Conservation (phyloP, 2,888 invertebrate species). For the Lasiommata megera region DNA sequence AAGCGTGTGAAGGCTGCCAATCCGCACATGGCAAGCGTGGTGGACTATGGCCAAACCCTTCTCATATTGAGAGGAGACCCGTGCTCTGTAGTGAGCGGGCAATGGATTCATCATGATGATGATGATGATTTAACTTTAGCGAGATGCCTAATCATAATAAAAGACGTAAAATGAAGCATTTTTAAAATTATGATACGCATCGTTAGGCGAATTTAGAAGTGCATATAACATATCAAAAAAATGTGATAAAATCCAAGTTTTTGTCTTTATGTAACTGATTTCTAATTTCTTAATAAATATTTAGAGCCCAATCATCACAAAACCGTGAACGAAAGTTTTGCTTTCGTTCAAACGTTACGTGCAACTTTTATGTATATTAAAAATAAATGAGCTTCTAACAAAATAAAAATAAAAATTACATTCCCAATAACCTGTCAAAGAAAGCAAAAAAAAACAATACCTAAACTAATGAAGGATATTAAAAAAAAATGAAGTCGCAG, state of each 20-base stretch:
- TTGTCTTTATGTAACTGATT: not conserved
- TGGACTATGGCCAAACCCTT: too few relatives aligned
- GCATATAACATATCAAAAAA: not conserved
- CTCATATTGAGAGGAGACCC: too few relatives aligned
- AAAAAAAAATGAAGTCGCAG: constrained; percentile 35
- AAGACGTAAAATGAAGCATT: not conserved
- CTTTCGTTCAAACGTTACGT: constrained; percentile 18
- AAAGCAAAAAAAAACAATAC: not conserved
- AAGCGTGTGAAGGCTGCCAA: too few relatives aligned
- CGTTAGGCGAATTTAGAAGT: not conserved
- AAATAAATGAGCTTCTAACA: constrained; percentile 9
- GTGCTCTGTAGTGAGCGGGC: too few relatives aligned
- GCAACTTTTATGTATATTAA: constrained; percentile 15
- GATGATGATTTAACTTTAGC: not conserved
- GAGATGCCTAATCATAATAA: not conserved
- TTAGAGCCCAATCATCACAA: not conserved
- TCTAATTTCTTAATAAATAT: constrained; percentile 7
- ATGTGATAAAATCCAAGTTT: not conserved
- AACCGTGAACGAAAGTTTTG: constrained; percentile 7
- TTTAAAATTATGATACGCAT: not conserved
- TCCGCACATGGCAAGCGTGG: too few relatives aligned
- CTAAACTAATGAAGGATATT: too few relatives aligned
- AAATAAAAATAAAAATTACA: too few relatives aligned
- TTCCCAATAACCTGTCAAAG: too few relatives aligned
- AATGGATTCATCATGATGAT: too few relatives aligned